Evolutionary conservation across 2,113 vertebrate genomes (phyloP), one percentile per base, ranked within the genome.

Genomic region (Tautogolabrus adspersus): DNA sequence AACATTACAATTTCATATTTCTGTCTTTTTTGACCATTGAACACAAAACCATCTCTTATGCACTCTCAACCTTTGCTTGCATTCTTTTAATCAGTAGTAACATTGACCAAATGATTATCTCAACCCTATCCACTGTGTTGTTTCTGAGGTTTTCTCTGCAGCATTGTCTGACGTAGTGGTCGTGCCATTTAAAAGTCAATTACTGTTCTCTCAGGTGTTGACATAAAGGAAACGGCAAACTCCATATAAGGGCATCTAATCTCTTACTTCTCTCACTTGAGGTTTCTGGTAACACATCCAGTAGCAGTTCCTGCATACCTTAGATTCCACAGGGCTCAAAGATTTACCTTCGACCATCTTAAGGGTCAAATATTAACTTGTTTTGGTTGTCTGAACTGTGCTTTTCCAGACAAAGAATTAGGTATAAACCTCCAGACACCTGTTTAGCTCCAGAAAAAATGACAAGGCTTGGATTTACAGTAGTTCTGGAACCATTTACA

Each of bases 231-330:
- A 85, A 52, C 47, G 51, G 46, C 19, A 47, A 66, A 56, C 54
- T 68, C 70, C 47, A 66, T 63, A 78, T 62, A 59, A 81, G 56
- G 70, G 80, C 68, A 77, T 82, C 68, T 84, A 87, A 84, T 87
- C 78, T 77, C 76, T 75, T 63, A 42, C 56, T 49, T 71, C 40
- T 11, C 46, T 68, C 61, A 56, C 55, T 56, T 49, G 2, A 66
- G 18, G 61, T 81, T 87, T 51, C 72, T 72, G 59, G 22, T 49
- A 52, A 73, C 64, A 64, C n/a, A 37, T 63, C 55, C 2, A 72
- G 75, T 34, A 37, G 23, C 15, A 6, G 23, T 40, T 68, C 58
- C 67, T 66, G 75, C 88, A 84, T 87, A 30, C 67, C 66, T 79
- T 18, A 80, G 19, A 88, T 88, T 85, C 77, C 84, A 21, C 66